Percentiles rank a stretch among this genome's conserved stretches.
Conservation (phyloP, 2,888 invertebrate species). For the Meganola albula region DNA sequence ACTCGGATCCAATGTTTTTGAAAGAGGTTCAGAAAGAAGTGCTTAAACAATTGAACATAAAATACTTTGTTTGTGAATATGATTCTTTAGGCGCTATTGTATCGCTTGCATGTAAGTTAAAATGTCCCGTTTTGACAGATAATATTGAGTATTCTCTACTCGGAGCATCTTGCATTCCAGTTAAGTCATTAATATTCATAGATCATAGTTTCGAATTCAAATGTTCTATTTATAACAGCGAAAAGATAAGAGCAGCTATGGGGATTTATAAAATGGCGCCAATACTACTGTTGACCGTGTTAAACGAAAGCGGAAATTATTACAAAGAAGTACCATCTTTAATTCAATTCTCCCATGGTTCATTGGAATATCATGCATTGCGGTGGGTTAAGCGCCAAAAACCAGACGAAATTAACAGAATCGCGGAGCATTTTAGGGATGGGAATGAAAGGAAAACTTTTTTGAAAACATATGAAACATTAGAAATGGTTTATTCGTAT, state of each 20-base stretch:
- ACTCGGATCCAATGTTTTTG: conserved; percentile 20
- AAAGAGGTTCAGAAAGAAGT: conserved; percentile 25
- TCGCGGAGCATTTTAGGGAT: conserved; percentile 2
- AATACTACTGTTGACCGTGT: conserved; percentile 15
- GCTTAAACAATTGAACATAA: conserved; percentile 28
- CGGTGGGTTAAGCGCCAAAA: conserved; percentile 17
- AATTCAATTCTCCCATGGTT: conserved; percentile 1
- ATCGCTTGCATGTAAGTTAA: conserved; percentile 23
- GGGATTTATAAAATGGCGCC: conserved; percentile 24
- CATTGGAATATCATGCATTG: conserved; percentile 7
- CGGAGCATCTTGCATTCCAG: conserved; percentile 21
- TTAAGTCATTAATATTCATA: conserved; percentile 7
- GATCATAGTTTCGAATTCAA: not conserved
- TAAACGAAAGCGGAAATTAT: conserved; percentile 11
- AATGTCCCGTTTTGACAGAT: conserved; percentile 33
- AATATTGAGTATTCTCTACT: conserved; percentile 30
- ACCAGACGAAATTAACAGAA: conserved; percentile 4
- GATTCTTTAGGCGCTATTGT: conserved; percentile 26
- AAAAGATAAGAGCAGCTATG: conserved; percentile 12
- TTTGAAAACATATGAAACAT: conserved; percentile 12
- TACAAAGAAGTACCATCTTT: conserved; percentile 4
- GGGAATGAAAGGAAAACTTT: conserved; percentile 11
- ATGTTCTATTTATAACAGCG: conserved; percentile 19
- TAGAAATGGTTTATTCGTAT: conserved; percentile 11
- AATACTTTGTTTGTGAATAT: conserved; percentile 31